These are phyloP conservation scores for Diogma glabrata DNA, from an alignment of 2,888 invertebrate species.

Conservation along the genomic window DNA sequence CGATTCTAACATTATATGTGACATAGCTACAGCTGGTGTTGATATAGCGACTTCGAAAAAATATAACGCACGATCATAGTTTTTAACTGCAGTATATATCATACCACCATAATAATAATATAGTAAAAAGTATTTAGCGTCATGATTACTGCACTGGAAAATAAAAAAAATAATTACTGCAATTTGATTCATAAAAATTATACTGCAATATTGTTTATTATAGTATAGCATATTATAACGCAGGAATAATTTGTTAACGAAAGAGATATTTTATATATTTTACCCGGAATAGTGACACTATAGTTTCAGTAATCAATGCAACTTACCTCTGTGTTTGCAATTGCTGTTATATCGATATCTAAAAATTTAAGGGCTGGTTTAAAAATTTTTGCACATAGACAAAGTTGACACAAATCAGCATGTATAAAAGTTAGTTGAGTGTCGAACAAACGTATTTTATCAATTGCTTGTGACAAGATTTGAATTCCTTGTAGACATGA, in stretches of 20 bases:
- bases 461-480: constrained; percentile 69
- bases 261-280: too few relatives aligned
- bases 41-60: constrained; percentile 94
- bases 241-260: too few relatives aligned
- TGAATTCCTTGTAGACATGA: constrained; percentile 69
- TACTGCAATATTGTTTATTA: too few relatives aligned
- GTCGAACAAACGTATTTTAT: constrained; percentile 75
- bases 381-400: constrained; percentile 81
- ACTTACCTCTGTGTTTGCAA: constrained; percentile 64
- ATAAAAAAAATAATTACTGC: too few relatives aligned
- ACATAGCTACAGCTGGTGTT: constrained; percentile 88
- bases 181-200: too few relatives aligned
- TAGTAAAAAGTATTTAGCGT: constrained; percentile 62
- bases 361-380: constrained; percentile 82
- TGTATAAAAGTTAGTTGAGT: constrained; percentile 90
- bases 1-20: constrained; percentile 94
- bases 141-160: constrained; percentile 52
- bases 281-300: too few relatives aligned
- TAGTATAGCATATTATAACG: too few relatives aligned
- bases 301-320: too few relatives aligned
- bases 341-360: constrained; percentile 83
- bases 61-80: constrained; percentile 84
- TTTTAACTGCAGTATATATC: constrained; percentile 89
- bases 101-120: constrained; percentile 98
- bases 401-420: constrained; percentile 84